Evolutionary conservation across 2,888 invertebrate genomes (phyloP).

Genomic region (Drosophila fulvimacula): DNA sequence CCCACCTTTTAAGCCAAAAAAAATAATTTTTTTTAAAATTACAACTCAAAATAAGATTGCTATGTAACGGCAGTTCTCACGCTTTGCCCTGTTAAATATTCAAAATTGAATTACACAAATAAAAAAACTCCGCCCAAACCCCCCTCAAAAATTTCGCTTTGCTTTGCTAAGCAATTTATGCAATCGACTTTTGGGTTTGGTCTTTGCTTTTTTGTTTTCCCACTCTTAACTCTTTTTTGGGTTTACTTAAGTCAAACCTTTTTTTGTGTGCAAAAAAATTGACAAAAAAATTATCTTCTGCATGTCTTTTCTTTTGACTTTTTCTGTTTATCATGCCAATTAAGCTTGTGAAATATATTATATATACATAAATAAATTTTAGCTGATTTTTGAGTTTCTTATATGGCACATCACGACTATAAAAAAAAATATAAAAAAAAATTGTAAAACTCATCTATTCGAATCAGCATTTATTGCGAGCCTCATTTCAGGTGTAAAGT

Average conservation of each 20-base stretch:
- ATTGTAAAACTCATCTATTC: conserved; percentile 9
- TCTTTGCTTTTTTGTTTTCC: conserved; percentile 13
- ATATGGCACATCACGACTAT: conserved; percentile 21
- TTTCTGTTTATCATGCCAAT: conserved; percentile 67
- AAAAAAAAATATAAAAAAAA: neutral
- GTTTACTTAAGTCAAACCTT: conserved; percentile 43
- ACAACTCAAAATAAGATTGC: conserved; percentile 25
- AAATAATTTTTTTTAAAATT: too few relatives aligned
- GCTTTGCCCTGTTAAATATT: conserved; percentile 62
- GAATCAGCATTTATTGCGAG: conserved; percentile 16
- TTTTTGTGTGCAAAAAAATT: conserved; percentile 57
- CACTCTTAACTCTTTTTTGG: conserved; percentile 10
- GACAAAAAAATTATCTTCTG: conserved; percentile 38
- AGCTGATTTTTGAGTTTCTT: conserved; percentile 55
- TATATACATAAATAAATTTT: conserved; percentile 12
- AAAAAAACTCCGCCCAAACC: neutral
- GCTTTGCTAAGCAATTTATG: conserved; percentile 61
- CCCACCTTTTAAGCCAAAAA: conserved; percentile 28
- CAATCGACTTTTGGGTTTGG: conserved; percentile 51
- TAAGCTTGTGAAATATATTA: conserved; percentile 55
- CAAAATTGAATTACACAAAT: conserved; percentile 68
- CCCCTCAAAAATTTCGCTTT: neutral
- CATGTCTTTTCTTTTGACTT: conserved; percentile 19
- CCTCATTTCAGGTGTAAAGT: conserved; percentile 22
- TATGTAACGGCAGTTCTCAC: conserved; percentile 61